These are phyloP conservation scores for Amphimedon queenslandica DNA, from an alignment of 37 sponge, comb jelly and placozoan species.

Conservation along the genomic window DNA sequence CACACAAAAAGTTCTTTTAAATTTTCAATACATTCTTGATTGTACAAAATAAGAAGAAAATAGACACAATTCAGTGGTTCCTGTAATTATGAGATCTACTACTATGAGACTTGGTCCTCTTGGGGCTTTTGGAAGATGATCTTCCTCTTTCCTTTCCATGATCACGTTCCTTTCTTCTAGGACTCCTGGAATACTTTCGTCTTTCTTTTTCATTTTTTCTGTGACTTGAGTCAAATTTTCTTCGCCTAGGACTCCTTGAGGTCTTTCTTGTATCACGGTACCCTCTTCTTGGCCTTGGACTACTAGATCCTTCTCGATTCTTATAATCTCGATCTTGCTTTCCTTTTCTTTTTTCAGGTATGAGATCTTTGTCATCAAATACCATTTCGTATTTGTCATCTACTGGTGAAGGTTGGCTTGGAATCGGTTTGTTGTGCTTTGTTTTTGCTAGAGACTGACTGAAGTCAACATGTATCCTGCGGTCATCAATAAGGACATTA, in stretches of 20 bases:
- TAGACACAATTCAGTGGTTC: too few species aligned
- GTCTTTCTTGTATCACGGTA: not conserved
- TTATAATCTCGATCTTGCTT: not conserved
- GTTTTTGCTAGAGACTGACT: slow-evolving; percentile 95
- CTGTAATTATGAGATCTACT: too few species aligned
- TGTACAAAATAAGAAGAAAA: too few species aligned
- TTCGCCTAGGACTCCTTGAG: not conserved
- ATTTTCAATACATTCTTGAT: too few species aligned
- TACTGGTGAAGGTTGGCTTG: not conserved
- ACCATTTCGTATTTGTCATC: slow-evolving; percentile 72
- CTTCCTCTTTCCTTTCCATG: too few species aligned
- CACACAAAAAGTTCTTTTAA: too few species aligned
- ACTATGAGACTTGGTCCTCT: too few species aligned
- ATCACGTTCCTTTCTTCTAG: slow-evolving; percentile 7
- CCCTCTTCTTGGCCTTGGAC: not conserved
- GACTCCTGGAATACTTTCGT: slow-evolving; percentile 1
- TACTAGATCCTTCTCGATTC: not conserved
- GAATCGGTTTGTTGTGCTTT: slow-evolving; percentile 27
- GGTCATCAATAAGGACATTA: slow-evolving; percentile 96
- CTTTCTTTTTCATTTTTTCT: slow-evolving; percentile 21
- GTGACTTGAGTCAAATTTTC: slow-evolving; percentile 9
- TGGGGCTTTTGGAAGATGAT: too few species aligned
- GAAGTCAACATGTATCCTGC: slow-evolving; percentile 98
- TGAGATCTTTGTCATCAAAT: slow-evolving; percentile 41
- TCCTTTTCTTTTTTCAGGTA: not conserved